Evolutionary conservation across 1,140 invertebrate species (phyloP).

Genomic region (Aleiodes sp.): DNA sequence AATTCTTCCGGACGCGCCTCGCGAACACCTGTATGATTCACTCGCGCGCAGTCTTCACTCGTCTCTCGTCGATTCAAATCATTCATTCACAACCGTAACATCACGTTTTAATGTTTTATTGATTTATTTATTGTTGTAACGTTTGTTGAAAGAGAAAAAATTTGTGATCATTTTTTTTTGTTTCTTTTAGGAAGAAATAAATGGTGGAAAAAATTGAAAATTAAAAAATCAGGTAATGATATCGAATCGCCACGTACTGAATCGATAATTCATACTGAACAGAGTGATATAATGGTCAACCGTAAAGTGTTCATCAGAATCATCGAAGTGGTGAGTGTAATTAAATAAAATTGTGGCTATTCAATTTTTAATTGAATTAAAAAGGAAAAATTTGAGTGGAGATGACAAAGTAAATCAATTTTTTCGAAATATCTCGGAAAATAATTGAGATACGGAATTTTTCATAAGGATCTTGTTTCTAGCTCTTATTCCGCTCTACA

Average conservation of each 20-base stretch:
- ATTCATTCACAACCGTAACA: no score
- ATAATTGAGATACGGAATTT: no score
- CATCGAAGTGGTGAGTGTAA: slow-evolving; percentile 67
- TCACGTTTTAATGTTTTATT: slow-evolving; percentile 9
- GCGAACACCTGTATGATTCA: slow-evolving; percentile 3
- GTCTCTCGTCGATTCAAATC: not conserved
- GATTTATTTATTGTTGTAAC: not conserved
- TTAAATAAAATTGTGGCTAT: slow-evolving; percentile 13
- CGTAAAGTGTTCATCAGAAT: slow-evolving; percentile 66
- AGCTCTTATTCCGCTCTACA: no score
- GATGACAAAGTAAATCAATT: no score
- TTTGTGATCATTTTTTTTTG: not conserved
- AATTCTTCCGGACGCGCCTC: slow-evolving; percentile 23
- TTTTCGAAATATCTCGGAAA: no score
- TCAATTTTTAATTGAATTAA: not conserved
- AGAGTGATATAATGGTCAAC: slow-evolving; percentile 56
- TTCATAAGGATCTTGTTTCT: no score
- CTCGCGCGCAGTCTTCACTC: not conserved
- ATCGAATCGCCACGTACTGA: not conserved
- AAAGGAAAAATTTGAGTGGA: no score
- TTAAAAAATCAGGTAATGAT: not conserved
- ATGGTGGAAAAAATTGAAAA: not conserved
- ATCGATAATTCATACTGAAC: not conserved
- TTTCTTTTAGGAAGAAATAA: not conserved
- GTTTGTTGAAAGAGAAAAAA: not conserved